These are phyloP conservation scores for Triops cancriformis DNA, from an alignment of 1,140 invertebrate genomes.

Conservation along the genomic window DNA sequence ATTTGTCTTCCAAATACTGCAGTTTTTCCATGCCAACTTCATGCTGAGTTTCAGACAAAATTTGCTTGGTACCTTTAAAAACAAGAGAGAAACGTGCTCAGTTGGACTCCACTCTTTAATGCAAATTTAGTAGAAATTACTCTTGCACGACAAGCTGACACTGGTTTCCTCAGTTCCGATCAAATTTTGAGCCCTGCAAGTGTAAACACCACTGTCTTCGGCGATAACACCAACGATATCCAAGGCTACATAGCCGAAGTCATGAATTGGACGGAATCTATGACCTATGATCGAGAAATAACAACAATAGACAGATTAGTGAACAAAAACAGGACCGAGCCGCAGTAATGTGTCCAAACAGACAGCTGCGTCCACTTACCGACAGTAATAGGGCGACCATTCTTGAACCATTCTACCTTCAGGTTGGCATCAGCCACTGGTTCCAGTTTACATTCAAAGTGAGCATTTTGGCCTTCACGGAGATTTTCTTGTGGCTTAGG, in stretches of 20 bases:
- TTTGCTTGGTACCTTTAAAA: constrained; percentile 48
- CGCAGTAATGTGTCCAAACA: too few relatives aligned
- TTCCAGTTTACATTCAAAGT: constrained; percentile 95
- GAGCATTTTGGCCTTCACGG: constrained; percentile 82
- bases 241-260: constrained; percentile 88
- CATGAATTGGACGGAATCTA: constrained; percentile 86
- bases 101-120: not conserved
- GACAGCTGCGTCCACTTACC: constrained; percentile 39
- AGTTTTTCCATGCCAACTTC: constrained; percentile 76
- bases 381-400: constrained; percentile 76
- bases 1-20: constrained; percentile 73
- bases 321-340: not conserved
- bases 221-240: constrained; percentile 84
- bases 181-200: constrained; percentile 80
- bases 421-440: constrained; percentile 90
- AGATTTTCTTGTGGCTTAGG: constrained; percentile 76
- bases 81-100: not conserved
- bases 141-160: constrained; percentile 54
- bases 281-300: constrained; percentile 45
- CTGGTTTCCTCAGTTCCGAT: constrained; percentile 76
- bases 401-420: constrained; percentile 89
- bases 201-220: constrained; percentile 89
- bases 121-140: not conserved
- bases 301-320: constrained; percentile 22
- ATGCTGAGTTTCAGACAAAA: constrained; percentile 73